Evolutionary conservation across 2,888 invertebrate species (phyloP).

Genomic region (Aleiodes testaceus): DNA sequence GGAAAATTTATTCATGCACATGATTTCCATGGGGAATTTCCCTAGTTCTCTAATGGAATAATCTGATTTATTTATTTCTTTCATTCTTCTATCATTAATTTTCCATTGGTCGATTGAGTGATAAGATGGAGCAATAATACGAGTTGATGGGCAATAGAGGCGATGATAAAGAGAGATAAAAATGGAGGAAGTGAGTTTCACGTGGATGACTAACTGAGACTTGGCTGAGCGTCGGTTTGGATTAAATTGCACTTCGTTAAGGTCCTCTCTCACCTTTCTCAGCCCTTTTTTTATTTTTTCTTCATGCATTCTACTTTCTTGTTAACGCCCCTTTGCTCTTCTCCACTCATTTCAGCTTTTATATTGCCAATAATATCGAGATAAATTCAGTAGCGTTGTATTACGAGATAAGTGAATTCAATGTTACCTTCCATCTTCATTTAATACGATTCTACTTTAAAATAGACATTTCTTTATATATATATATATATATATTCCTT

Average conservation of each 20-base stretch:
- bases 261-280: conserved; percentile 53
- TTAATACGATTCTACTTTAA: conserved; percentile 1
- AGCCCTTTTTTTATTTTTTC: conserved; percentile 14
- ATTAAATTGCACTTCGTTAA: conserved; percentile 57
- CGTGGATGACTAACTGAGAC: conserved; percentile 9
- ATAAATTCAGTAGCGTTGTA: conserved; percentile 28
- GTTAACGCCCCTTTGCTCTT: conserved; percentile 39
- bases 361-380: conserved; percentile 34
- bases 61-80: conserved; percentile 38
- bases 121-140: conserved; percentile 53
- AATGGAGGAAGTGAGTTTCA: conserved; percentile 13
- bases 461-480: conserved; percentile 5
- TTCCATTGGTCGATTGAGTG: conserved; percentile 49
- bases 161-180: conserved; percentile 35
- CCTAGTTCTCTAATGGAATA: too few species aligned
- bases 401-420: conserved; percentile 11
- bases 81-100: conserved; percentile 29
- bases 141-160: conserved; percentile 31
- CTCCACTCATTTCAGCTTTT: conserved; percentile 21
- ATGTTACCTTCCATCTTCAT: conserved; percentile 34
- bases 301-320: conserved; percentile 28
- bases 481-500: conserved; percentile 9
- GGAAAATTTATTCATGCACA: too few species aligned
- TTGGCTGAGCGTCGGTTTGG: conserved; percentile 47
- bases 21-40: too few species aligned